Base-by-base conservation (phyloP, 2,888 invertebrate species). In the Ectobius pallidus region DNA sequence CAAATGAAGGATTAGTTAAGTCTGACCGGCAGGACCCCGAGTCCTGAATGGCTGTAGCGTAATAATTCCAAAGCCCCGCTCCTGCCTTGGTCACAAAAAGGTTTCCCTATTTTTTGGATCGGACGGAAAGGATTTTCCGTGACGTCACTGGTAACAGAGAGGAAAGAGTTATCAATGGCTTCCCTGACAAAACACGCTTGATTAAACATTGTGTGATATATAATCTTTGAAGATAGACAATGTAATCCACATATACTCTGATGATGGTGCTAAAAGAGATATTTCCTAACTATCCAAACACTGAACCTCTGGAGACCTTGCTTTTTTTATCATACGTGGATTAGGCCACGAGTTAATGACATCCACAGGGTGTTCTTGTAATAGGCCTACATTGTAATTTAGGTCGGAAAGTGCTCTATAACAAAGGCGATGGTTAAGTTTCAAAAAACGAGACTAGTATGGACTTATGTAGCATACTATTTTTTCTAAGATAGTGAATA, bases 1-100 rank as follows among this genome's bases (percentile, higher is more conserved):
- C 32, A 46, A 46, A 46, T 46, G 58, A 58, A 58, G 58, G 58
- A 58, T 58, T 58, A 58, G 30, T 30, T 30, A 34, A 58, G 30
- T 16, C 58, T 16, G 58, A n/a, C 22, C 20, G 25, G 25, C 22
- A 20, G 18, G 3, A 46, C 22, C 30, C n/a, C 11, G 27, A 58
- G 27, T 58, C n/a, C n/a, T n/a, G 58, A 58, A 58, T 58, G n/a
- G 58, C 3, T 25, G 14, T 30, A 30, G 30, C 27, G 14, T 30
- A 58, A 58, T 58, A 30, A 30, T 25, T 58, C 22, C 9, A 58
- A 58, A 58, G n/a, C 6, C 32, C 34, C 11, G 7, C n/a, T n/a
- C 58, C 25, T 25, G 16, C 32, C 58, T 16, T 58, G 1, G 4
- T n/a, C 58, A 11, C 30, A 27, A 58, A 58, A 58, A n/a, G 58